These are phyloP conservation scores for Platycercus adscitus DNA, from an alignment of 2,113 vertebrate species.

Conservation along the genomic window DNA sequence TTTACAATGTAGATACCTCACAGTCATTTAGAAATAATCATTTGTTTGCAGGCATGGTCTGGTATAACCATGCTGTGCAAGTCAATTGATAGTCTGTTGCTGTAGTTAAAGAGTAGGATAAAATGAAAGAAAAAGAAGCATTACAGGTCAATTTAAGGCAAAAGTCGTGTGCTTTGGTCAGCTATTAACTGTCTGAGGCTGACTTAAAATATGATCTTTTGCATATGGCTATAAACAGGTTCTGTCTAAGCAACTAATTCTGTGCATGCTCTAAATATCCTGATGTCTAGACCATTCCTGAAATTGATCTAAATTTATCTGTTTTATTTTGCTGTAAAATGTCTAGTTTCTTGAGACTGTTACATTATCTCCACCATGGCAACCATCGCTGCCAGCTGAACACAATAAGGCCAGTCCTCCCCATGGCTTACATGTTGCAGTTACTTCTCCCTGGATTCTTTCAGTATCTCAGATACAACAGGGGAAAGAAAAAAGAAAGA, in stretches of 20 bases:
- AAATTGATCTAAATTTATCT: background rate
- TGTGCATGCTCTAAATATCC: background rate
- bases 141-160: background rate
- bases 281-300: background rate
- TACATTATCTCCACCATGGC: background rate
- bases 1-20: background rate
- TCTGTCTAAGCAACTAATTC: background rate
- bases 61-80: background rate
- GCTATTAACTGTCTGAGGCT: background rate
- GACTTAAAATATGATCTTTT: background rate
- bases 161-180: background rate
- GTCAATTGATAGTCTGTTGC: background rate
- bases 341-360: background rate
- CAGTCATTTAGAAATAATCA: background rate
- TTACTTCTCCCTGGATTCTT: background rate
- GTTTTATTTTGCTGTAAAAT: background rate
- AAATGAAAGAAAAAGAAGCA: background rate
- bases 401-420: background rate
- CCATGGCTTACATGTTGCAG: background rate
- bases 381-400: background rate
- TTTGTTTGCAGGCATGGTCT: background rate
- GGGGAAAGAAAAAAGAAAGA: background rate
- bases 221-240: background rate
- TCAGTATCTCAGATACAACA: fast-evolving
- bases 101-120: background rate